These are phyloP conservation scores for Nesidiocoris tenuis DNA, from an alignment of 2,888 invertebrate genomes.

Conservation along the genomic window DNA sequence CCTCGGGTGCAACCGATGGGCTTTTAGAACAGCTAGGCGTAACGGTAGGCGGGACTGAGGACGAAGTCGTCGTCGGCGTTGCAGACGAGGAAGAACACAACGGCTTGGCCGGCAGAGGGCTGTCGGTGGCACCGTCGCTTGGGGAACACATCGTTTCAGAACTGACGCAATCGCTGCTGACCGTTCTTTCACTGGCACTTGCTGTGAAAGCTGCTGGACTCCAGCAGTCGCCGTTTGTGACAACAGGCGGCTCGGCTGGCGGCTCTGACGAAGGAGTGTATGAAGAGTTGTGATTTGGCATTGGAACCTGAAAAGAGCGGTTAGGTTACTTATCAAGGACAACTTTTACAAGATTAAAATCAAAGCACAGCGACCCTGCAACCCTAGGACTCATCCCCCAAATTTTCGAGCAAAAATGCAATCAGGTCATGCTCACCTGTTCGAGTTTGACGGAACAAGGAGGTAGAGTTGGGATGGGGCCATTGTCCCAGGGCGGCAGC, in stretches of 20 bases:
- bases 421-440: too few relatives aligned
- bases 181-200: slow-evolving; percentile 50
- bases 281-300: slow-evolving; percentile 30
- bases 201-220: slow-evolving; percentile 49
- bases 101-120: slow-evolving; percentile 44
- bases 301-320: slow-evolving; percentile 2
- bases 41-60: slow-evolving; percentile 10
- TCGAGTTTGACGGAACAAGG: slow-evolving; percentile 27
- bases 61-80: background rate
- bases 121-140: slow-evolving; percentile 47
- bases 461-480: slow-evolving; percentile 13
- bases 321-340: too few relatives aligned
- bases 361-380: too few relatives aligned
- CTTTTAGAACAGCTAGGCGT: background rate
- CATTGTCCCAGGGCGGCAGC: slow-evolving; percentile 38
- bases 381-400: too few relatives aligned
- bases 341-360: too few relatives aligned
- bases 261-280: slow-evolving; percentile 36
- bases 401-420: too few relatives aligned
- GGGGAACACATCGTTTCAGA: slow-evolving; percentile 50
- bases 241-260: slow-evolving; percentile 27
- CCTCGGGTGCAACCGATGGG: slow-evolving; percentile 24
- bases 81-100: slow-evolving; percentile 3
- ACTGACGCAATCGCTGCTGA: slow-evolving; percentile 51
- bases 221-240: slow-evolving; percentile 50